Evolutionary conservation across 2,797 vertebrate species (phyloP), one percentile per base, ranked within the genome.

Genomic region (Melanotaenia parkinsoni): DNA sequence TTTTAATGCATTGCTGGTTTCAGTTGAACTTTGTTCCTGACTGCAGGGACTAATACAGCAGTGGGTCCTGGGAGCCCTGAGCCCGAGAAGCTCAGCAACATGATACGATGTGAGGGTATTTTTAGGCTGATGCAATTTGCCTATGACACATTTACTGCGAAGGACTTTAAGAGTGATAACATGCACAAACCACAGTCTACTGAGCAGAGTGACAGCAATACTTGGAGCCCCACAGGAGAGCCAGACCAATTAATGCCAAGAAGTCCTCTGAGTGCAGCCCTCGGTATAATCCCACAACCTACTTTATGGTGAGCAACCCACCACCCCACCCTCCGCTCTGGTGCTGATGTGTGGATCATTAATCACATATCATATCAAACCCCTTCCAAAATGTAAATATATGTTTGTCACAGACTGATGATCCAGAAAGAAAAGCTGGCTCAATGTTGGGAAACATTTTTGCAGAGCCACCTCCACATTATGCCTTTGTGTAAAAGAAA

Each of bases 301-400:
- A 89, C 79, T 91, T 88, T 81, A 74, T 58, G 58, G 76, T 28
- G 63, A 69, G n/a, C 71, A 38, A 74, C 66, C 40, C 54, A 65
- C 53, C 68, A 32, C 67, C 57, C 47, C 47, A n/a, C 47, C 67
- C 50, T 72, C 54, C 74, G 80, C 63, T 78, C 69, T 70, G 78
- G 75, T 2, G 63, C 76, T 61, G 79, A 86, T 81, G 77, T 60
- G 83, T 18, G 80, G 73, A 80, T 90, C 85, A 83, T 92, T 91
- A 93, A 92, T 92, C 89, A 89, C 90, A 88, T 86, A 86, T 86
- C 70, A 68, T 63, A 91, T 91, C 89, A 85, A 80, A 90, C 40
- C 67, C 75, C 58, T 22, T 84, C 83, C 86, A 79, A 47, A 77
- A 83, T 67, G 67, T 76, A 82, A n/a, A n/a, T 64, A 67, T 37